These are phyloP conservation scores for Hydrolagus affinis DNA, from an alignment of 2,113 vertebrate species.

Conservation along the genomic window DNA sequence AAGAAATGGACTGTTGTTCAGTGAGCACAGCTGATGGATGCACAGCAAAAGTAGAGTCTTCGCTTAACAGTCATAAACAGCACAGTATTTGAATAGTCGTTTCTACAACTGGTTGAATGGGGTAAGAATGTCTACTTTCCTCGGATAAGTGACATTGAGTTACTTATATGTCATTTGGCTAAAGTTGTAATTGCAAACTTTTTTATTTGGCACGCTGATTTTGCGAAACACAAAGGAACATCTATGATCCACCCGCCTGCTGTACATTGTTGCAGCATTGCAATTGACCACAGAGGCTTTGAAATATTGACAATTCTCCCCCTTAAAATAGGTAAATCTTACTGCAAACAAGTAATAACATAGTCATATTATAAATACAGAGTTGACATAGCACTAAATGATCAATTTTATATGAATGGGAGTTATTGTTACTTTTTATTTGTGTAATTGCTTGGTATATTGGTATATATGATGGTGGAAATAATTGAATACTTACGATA, in stretches of 20 bases:
- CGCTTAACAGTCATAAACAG: not conserved
- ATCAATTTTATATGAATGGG: not conserved
- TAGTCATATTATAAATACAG: not conserved
- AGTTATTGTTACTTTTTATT: not conserved
- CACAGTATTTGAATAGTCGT: slow-evolving; percentile 2
- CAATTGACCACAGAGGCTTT: not conserved
- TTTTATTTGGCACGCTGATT: not conserved
- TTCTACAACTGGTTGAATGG: not conserved
- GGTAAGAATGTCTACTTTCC: slow-evolving; percentile 3
- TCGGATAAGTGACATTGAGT: not conserved
- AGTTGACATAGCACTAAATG: not conserved
- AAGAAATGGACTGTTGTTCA: slow-evolving; percentile 23
- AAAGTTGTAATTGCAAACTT: not conserved
- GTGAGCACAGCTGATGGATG: slow-evolving; percentile 23
- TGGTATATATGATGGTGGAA: not conserved
- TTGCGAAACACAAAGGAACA: not conserved
- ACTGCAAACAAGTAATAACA: not conserved
- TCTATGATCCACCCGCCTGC: too few species aligned
- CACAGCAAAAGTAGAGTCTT: slow-evolving; percentile 3
- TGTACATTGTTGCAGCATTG: too few species aligned
- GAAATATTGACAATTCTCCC: not conserved
- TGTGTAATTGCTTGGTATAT: not conserved
- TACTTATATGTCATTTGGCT: not conserved
- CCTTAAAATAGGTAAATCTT: not conserved
- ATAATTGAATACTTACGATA: not conserved